These are phyloP conservation scores for Aratinga solstitialis DNA, from an alignment of 2,797 vertebrate species.

Conservation along the genomic window DNA sequence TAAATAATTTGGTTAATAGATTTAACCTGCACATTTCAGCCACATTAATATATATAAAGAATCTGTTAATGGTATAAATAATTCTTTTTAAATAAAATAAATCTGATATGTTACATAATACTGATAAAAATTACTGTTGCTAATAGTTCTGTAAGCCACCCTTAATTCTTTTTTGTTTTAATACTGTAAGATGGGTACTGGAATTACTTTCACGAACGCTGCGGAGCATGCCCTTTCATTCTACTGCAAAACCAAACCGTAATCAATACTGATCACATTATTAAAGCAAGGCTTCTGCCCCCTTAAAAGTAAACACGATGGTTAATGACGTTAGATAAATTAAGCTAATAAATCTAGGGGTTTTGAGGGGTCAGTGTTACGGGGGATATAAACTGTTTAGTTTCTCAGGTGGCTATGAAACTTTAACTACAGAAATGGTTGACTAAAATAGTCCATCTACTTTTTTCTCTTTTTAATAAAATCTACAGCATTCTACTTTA, in stretches of 20 bases:
- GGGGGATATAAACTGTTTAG: neutral
- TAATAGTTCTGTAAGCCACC: slow-evolving; percentile 75
- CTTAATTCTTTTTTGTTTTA: slow-evolving; percentile 39
- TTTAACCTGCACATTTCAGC: slow-evolving; percentile 84
- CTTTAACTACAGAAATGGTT: slow-evolving; percentile 63
- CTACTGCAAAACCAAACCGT: neutral
- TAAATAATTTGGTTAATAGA: slow-evolving; percentile 87
- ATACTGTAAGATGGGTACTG: slow-evolving; percentile 53
- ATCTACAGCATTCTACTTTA: slow-evolving; percentile 71
- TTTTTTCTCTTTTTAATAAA: slow-evolving; percentile 54
- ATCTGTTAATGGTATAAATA: slow-evolving; percentile 88
- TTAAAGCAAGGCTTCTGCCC: slow-evolving; percentile 35
- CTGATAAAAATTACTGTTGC: slow-evolving; percentile 79
- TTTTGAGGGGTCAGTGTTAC: neutral
- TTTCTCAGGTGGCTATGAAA: slow-evolving; percentile 70
- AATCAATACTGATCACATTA: neutral
- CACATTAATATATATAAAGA: slow-evolving; percentile 84
- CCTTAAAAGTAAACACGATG: neutral
- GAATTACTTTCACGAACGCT: neutral
- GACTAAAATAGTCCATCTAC: slow-evolving; percentile 75
- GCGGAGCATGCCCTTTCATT: neutral
- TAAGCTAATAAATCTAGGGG: slow-evolving; percentile 7
- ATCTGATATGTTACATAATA: slow-evolving; percentile 87
- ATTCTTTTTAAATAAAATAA: slow-evolving; percentile 87
- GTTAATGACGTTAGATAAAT: slow-evolving; percentile 15